phyloP scores from a whole-genome alignment of 2,888 invertebrate genomes.

The Himalopsyche kuldschensis region DNA sequence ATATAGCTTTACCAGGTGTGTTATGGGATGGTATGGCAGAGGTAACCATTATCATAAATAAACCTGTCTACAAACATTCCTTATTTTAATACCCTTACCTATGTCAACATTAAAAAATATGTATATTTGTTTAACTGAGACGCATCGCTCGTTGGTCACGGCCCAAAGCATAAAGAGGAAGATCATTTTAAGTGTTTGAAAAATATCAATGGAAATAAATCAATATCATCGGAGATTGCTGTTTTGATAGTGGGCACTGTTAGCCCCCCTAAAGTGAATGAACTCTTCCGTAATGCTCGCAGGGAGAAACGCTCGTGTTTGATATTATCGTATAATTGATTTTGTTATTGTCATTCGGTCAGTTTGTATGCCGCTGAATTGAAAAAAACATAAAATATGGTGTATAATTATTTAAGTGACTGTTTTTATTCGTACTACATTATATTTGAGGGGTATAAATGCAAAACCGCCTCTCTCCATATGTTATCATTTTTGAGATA shows the following conservation, averaged over 20 bases:
- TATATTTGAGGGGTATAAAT: too few relatives aligned
- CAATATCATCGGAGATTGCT: not conserved
- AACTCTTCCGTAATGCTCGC: not conserved
- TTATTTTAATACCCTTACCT: not conserved
- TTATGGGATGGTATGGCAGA: not conserved
- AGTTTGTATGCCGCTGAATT: too few relatives aligned
- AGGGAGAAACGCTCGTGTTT: not conserved
- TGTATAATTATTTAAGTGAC: too few relatives aligned
- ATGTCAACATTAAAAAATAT: not conserved
- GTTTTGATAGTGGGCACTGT: not conserved
- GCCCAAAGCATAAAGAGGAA: not conserved
- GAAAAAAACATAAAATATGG: too few relatives aligned
- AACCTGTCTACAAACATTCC: not conserved
- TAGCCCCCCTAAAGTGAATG: not conserved
- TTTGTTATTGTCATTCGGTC: too few relatives aligned
- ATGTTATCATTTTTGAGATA: too few relatives aligned
- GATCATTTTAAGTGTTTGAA: not conserved
- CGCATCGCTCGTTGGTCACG: not conserved
- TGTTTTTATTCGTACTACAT: too few relatives aligned
- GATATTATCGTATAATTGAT: not conserved
- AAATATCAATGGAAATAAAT: not conserved
- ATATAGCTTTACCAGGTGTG: not conserved
- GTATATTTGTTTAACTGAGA: not conserved
- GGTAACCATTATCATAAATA: not conserved
- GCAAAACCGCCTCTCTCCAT: too few relatives aligned